phyloP scores from a whole-genome alignment of 2,113 vertebrate genomes.

The zebrafish (Danio rerio) region DNA sequence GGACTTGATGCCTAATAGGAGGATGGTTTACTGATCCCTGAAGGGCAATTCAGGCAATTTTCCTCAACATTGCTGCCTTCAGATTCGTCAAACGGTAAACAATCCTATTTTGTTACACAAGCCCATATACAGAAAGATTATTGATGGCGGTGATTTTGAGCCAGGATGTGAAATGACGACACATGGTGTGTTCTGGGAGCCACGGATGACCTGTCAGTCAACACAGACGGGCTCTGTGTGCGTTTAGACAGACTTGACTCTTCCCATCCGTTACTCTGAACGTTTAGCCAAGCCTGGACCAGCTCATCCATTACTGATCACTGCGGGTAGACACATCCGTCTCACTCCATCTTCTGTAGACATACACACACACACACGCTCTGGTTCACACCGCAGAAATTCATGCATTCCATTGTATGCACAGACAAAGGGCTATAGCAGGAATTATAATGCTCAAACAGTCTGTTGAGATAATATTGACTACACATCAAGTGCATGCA shows the following conservation, averaged over 20 bases:
- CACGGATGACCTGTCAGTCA: constrained; percentile 22
- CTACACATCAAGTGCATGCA: neutral
- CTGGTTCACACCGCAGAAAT: neutral
- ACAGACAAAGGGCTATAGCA: neutral
- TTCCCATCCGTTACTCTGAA: constrained; percentile 35
- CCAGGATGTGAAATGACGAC: neutral
- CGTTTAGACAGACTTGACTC: neutral
- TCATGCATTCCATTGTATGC: neutral
- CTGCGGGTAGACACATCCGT: constrained; percentile 25
- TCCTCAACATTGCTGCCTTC: neutral
- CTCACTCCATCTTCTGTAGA: constrained; percentile 25
- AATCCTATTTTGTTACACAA: neutral
- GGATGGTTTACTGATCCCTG: constrained; percentile 12
- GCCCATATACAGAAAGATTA: neutral
- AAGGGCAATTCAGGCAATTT: neutral
- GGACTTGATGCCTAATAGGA: constrained; percentile 6
- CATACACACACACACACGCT: constrained; percentile 35
- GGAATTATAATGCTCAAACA: neutral
- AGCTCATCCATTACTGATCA: constrained; percentile 34
- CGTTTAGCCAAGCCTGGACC: constrained; percentile 8
- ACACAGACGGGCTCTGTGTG: neutral
- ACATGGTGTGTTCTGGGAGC: neutral
- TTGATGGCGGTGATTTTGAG: neutral
- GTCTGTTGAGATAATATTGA: neutral
- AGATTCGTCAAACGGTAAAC: neutral